phyloP scores from a whole-genome alignment of 2,113 vertebrate genomes.

The Origma solitaria region DNA sequence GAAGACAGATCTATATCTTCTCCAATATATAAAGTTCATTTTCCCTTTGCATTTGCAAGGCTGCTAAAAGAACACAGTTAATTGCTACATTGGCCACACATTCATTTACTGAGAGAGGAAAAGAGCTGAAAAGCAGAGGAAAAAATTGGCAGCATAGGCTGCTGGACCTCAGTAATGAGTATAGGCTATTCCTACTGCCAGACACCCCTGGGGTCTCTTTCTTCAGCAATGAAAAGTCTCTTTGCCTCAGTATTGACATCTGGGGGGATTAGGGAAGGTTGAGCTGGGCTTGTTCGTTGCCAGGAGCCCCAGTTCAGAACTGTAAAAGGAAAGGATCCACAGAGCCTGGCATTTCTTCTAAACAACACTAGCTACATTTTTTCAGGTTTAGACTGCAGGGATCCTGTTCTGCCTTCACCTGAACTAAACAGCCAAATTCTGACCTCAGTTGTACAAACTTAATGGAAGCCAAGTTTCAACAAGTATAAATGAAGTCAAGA shows the following conservation, averaged over 20 bases:
- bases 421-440: neutral
- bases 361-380: neutral
- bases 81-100: neutral
- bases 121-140: neutral
- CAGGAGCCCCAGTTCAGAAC: neutral
- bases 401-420: neutral
- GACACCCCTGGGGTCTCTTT: neutral
- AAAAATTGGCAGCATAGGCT: neutral
- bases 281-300: neutral
- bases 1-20: neutral
- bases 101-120: neutral
- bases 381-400: neutral
- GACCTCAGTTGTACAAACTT: neutral
- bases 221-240: neutral
- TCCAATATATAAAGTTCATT: neutral
- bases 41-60: conserved; percentile 4
- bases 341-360: neutral
- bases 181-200: neutral
- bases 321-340: neutral
- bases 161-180: neutral
- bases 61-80: conserved; percentile 33
- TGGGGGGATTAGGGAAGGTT: neutral
- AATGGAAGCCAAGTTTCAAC: neutral
- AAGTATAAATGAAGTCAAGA: neutral
- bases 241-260: neutral